These are phyloP conservation scores for Bucco capensis DNA, from an alignment of 2,113 vertebrate genomes.

Conservation along the genomic window DNA sequence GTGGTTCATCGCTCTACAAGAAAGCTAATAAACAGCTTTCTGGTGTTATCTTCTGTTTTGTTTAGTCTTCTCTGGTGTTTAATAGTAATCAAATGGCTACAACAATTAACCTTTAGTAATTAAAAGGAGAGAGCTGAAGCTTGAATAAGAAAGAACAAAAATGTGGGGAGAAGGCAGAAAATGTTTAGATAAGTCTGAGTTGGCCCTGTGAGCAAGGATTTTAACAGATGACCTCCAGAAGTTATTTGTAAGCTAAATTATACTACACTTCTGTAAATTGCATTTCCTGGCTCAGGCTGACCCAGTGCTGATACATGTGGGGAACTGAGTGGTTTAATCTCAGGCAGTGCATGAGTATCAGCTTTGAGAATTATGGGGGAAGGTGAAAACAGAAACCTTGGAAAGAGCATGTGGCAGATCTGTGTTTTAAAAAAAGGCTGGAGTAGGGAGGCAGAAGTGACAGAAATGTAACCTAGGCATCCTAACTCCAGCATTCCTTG, in stretches of 20 bases:
- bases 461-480: not conserved
- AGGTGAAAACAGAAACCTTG: not conserved
- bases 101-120: not conserved
- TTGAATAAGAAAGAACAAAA: not conserved
- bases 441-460: not conserved
- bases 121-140: not conserved
- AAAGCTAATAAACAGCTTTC: not conserved
- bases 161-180: accelerated
- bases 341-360: not conserved
- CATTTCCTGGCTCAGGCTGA: not conserved
- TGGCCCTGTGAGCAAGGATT: not conserved
- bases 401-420: not conserved
- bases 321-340: not conserved
- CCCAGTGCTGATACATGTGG: accelerated
- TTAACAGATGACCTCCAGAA: not conserved
- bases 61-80: not conserved
- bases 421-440: not conserved
- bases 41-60: not conserved
- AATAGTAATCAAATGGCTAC: not conserved
- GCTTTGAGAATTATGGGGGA: not conserved
- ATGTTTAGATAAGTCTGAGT: not conserved
- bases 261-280: not conserved
- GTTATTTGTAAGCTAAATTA: not conserved
- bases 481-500: not conserved
- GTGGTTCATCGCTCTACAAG: not conserved